Conservation (phyloP, 1,140 invertebrate genomes). For the Philopotamus ludificatus region DNA sequence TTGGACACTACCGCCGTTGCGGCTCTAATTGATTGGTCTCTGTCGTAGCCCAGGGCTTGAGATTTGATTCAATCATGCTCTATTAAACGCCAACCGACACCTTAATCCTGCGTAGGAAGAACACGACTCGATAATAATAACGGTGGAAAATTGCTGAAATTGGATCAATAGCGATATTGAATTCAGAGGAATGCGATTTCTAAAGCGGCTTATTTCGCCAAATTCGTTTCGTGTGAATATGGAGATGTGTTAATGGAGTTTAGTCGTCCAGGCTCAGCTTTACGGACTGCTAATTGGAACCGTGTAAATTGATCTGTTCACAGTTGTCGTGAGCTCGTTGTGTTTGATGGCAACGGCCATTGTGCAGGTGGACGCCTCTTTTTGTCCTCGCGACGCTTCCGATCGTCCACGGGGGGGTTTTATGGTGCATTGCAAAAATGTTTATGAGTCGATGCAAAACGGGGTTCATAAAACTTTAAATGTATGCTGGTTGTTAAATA, state of each 20-base stretch:
- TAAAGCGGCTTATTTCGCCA: no score
- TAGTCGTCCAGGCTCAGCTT: conserved; percentile 27
- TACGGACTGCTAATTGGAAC: conserved; percentile 39
- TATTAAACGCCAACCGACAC: neutral
- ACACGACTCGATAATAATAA: no score
- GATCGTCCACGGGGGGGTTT: no score
- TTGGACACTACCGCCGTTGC: neutral
- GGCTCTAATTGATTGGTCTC: conserved; percentile 2
- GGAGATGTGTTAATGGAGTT: conserved; percentile 32
- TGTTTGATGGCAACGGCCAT: neutral
- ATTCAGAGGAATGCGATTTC: no score
- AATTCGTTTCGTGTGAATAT: no score
- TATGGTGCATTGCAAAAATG: no score
- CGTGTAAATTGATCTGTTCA: conserved; percentile 35
- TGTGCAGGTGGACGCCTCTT: neutral
- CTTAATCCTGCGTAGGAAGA: neutral
- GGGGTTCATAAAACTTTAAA: no score
- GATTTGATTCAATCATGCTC: conserved; percentile 1
- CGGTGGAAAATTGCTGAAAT: no score
- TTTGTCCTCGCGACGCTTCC: neutral
- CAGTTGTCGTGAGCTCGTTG: conserved; percentile 10
- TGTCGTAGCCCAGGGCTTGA: neutral
- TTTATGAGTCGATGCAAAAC: no score
- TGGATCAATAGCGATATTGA: no score
- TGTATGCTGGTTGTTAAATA: no score